These are phyloP conservation scores for Trichonephila inaurata DNA, from an alignment of 1,140 invertebrate species.

Conservation along the genomic window DNA sequence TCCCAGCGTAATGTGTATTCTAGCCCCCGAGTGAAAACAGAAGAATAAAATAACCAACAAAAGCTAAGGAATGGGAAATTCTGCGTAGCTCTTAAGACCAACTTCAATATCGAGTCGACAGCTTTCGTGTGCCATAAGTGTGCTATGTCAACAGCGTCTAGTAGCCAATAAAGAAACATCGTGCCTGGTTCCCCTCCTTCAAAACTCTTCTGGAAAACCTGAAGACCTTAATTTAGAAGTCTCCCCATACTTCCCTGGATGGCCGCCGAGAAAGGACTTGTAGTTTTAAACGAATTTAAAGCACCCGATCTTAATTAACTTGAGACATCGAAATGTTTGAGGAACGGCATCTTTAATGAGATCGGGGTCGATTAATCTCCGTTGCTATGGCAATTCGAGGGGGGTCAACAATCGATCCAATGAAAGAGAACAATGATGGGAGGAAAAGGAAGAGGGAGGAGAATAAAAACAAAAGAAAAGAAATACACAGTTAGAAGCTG, in stretches of 20 bases:
- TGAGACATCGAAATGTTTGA: slow-evolving; percentile 74
- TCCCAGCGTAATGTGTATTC: slow-evolving; percentile 66
- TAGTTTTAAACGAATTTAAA: slow-evolving; percentile 76
- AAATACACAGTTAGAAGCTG: slow-evolving; percentile 66
- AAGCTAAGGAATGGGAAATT: slow-evolving; percentile 70
- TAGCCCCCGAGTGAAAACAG: slow-evolving; percentile 65
- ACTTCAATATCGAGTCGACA: slow-evolving; percentile 75
- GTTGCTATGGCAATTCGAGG: slow-evolving; percentile 69
- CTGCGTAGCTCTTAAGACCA: slow-evolving; percentile 72
- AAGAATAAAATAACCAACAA: slow-evolving; percentile 71
- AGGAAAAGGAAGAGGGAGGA: slow-evolving; percentile 32
- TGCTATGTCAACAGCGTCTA: slow-evolving; percentile 74
- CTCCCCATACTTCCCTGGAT: slow-evolving; percentile 55
- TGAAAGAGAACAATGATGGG: slow-evolving; percentile 66
- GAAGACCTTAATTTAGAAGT: slow-evolving; percentile 69
- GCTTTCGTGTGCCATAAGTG: slow-evolving; percentile 73
- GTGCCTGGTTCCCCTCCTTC: slow-evolving; percentile 59
- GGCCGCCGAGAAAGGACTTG: slow-evolving; percentile 20
- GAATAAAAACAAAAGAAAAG: slow-evolving; percentile 60
- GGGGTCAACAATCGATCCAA: slow-evolving; percentile 67
- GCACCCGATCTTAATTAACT: slow-evolving; percentile 76
- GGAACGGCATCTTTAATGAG: slow-evolving; percentile 76
- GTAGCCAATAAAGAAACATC: slow-evolving; percentile 74
- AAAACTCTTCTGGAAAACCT: slow-evolving; percentile 59
- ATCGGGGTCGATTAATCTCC: slow-evolving; percentile 72